Base-by-base conservation (phyloP, 1,140 invertebrate species). In the Drosophila kepulauana region DNA sequence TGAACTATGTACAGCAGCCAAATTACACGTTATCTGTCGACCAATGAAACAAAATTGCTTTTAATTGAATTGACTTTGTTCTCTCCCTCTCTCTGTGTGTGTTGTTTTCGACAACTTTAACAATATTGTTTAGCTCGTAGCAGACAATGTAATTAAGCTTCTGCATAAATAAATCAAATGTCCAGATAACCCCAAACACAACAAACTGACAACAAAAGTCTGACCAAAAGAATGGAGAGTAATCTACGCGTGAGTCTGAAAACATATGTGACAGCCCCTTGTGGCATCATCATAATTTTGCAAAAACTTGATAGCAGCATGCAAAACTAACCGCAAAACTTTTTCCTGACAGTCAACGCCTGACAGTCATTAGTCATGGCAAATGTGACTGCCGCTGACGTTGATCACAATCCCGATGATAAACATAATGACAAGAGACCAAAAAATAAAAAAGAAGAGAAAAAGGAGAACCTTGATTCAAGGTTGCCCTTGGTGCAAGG, bases 311-410 rank as follows among this genome's bases (percentile, higher is more conserved):
- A 70, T 63, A 62, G 48, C 52, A 30, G 52, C 33, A 51, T 49
- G 43, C 30, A 66, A 67, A 67, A 59, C 41, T 51, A 73, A 59
- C 13, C 25, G 25, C 65, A 61, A 62, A 69, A 69, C 49, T 76
- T 69, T 74, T 69, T 16, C 46, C 8, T 51, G 51, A 59, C 38
- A 69, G 59, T 82, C 71, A 77, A 56, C 61, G 84, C 64, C 62
- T 88, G 84, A 88, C 84, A 88, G 71, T 89, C 86, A 88, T 88
- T 89, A 89, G 84, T 76, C 75, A 84, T 81, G 74, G 75, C 48
- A 89, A 88, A 68, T 65, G 67, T 30, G 6, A 49, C 76, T 76
- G 75, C 52, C 33, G 72, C 59, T 62, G 58, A 75, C 38, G 30
- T 61, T 82, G 79, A 71, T 89, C 66, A 80, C 67, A 65, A 75